phyloP scores from a whole-genome alignment of 2,888 invertebrate species.

The Sepiola atlantica region DNA sequence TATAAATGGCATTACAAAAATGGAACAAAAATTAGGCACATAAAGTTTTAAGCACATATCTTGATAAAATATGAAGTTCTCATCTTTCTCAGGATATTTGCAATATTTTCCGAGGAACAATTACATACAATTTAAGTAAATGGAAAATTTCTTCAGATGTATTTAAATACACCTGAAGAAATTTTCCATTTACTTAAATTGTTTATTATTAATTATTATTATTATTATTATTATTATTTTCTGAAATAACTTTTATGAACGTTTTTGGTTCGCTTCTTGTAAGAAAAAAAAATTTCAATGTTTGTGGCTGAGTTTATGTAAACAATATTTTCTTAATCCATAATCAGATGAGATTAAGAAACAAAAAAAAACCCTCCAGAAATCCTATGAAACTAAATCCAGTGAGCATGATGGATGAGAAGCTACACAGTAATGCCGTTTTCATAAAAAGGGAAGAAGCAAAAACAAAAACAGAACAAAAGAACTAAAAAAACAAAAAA shows the following conservation, averaged over 20 bases:
- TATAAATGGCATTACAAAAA: too few relatives aligned
- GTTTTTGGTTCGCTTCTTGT: neutral
- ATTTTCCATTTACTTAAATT: neutral
- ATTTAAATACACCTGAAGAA: neutral
- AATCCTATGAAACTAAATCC: slow-evolving; percentile 5
- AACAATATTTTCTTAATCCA: slow-evolving; percentile 32
- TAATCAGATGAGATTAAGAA: slow-evolving; percentile 19
- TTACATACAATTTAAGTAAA: neutral
- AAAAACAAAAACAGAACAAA: neutral
- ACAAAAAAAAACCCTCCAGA: neutral
- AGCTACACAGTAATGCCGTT: neutral
- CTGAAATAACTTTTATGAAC: neutral
- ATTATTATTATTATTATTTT: neutral
- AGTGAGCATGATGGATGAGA: neutral
- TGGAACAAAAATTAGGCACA: too few relatives aligned
- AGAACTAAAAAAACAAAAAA: neutral
- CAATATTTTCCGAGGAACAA: neutral
- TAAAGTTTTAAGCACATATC: neutral
- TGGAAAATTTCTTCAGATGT: neutral
- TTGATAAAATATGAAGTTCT: neutral
- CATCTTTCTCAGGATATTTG: neutral
- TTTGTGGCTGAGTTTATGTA: neutral
- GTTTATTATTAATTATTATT: neutral
- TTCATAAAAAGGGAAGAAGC: neutral
- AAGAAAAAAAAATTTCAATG: neutral